phyloP scores from a whole-genome alignment of 64 coral and sea anemone species.

The Hydrozoanthus tunicans region DNA sequence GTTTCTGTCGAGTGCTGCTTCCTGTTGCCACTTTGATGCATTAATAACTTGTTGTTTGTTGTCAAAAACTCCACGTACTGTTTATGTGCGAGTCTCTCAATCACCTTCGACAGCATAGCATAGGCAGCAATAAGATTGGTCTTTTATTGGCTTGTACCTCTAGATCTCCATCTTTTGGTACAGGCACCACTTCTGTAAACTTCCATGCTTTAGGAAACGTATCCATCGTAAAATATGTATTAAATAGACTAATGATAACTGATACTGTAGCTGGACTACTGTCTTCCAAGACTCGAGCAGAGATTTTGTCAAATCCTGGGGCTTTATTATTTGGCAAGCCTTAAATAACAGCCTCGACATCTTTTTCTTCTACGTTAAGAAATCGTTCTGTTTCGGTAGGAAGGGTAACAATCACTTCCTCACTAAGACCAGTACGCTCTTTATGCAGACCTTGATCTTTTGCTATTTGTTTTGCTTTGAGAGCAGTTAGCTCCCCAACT shows the following conservation, averaged over 20 bases:
- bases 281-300: conserved; percentile 50
- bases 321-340: conserved; percentile 36
- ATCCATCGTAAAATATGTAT: conserved; percentile 39
- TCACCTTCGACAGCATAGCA: conserved; percentile 66
- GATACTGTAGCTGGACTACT: conserved; percentile 28
- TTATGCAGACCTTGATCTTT: conserved; percentile 39
- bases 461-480: conserved; percentile 44
- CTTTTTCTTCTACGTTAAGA: conserved; percentile 38
- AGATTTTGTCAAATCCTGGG: conserved; percentile 61
- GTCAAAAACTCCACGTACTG: conserved; percentile 53
- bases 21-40: conserved; percentile 67
- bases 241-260: conserved; percentile 44
- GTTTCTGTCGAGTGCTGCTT: conserved; percentile 63
- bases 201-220: conserved; percentile 60
- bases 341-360: conserved; percentile 42
- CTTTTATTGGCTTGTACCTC: conserved; percentile 66
- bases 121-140: conserved; percentile 60
- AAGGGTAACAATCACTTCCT: conserved; percentile 19
- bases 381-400: conserved; percentile 47
- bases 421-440: conserved; percentile 47
- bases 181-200: conserved; percentile 56
- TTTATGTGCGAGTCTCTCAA: conserved; percentile 59
- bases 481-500: conserved; percentile 50
- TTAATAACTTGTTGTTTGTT: conserved; percentile 34
- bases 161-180: conserved; percentile 57